These are phyloP conservation scores for Rosalia funebris DNA, from an alignment of 2,888 invertebrate genomes.

Conservation along the genomic window DNA sequence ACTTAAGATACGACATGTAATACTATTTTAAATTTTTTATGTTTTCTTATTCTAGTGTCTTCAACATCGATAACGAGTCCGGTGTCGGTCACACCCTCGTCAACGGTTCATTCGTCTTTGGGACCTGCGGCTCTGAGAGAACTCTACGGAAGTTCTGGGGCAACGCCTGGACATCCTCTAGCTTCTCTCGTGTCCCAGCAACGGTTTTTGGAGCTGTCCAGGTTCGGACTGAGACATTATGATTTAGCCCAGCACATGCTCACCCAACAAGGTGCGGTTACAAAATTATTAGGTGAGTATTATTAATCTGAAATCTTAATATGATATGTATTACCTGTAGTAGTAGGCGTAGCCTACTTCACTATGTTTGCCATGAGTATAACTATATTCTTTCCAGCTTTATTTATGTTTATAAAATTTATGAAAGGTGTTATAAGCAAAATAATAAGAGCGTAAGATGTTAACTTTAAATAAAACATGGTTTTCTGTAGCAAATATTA, in stretches of 20 bases:
- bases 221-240: conserved; percentile 85
- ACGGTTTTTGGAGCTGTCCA: conserved; percentile 81
- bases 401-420: no score
- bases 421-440: no score
- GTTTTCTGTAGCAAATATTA: no score
- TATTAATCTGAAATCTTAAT: no score
- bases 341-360: no score
- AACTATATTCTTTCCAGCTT: no score
- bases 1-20: no score
- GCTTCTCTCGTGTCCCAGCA: conserved; percentile 82
- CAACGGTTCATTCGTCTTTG: conserved; percentile 54
- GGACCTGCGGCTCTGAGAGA: conserved; percentile 63
- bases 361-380: no score
- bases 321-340: no score
- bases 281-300: conserved; percentile 86
- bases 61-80: conserved; percentile 43
- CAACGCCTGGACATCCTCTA: conserved; percentile 70
- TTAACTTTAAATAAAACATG: no score
- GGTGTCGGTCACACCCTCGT: conserved; percentile 64
- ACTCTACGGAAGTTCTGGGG: conserved; percentile 60
- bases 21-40: no score
- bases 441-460: no score
- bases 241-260: conserved; percentile 92
- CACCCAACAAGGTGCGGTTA: conserved; percentile 91
- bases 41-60: conserved; percentile 42